A percentile compares a stretch with the other conserved stretches of the same genome.
Evolutionary conservation across 2,888 invertebrate species (phyloP).

Genomic region (Drosophila meridiana): DNA sequence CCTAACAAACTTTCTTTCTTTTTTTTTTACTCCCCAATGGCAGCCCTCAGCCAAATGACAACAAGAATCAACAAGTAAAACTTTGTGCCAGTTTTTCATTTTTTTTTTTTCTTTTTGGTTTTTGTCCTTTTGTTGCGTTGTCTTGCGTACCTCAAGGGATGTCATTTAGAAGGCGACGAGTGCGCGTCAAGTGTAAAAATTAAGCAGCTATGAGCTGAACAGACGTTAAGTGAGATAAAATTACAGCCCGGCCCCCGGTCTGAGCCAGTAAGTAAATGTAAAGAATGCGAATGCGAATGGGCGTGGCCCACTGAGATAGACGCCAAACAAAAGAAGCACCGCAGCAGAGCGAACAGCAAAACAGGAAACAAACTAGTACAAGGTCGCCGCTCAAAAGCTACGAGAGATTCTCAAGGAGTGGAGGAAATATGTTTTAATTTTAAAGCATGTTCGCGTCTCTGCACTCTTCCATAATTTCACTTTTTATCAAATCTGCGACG

Average conservation of each 20-base stretch:
- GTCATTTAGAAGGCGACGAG: conserved; percentile 63
- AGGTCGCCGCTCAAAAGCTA: conserved; percentile 38
- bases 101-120: background rate
- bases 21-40: conserved; percentile 3
- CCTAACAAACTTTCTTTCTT: conserved; percentile 16
- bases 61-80: conserved; percentile 34
- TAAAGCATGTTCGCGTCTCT: conserved; percentile 19
- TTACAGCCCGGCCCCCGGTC: conserved; percentile 31
- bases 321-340: conserved; percentile 10
- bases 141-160: conserved; percentile 60
- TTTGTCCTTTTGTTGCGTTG: background rate
- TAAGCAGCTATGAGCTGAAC: conserved; percentile 64
- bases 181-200: conserved; percentile 70
- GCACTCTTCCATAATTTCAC: conserved; percentile 32
- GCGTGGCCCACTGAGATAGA: conserved; percentile 15
- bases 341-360: background rate
- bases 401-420: background rate
- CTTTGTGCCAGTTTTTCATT: conserved; percentile 61
- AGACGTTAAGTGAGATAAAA: conserved; percentile 72
- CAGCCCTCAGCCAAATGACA: conserved; percentile 44
- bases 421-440: conserved; percentile 2
- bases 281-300: conserved; percentile 42
- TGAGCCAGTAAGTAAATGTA: conserved; percentile 56
- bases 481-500: conserved; percentile 50
- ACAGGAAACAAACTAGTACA: conserved; percentile 25